Evolutionary conservation across 2,888 invertebrate genomes (phyloP).

Genomic region (Ommatoiulus sabulosus): DNA sequence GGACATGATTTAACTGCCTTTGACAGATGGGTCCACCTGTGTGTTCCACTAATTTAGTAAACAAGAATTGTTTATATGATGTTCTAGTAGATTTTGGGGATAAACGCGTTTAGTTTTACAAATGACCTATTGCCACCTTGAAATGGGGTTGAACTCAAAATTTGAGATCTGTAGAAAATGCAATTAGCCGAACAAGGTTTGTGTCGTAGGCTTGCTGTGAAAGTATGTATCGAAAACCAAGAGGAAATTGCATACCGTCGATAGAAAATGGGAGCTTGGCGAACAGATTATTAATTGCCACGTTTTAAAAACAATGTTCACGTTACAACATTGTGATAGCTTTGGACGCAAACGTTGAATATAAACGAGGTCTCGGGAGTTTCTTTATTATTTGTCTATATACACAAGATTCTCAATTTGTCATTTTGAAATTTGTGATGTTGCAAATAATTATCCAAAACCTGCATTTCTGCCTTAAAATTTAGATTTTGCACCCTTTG

Average conservation of each 20-base stretch:
- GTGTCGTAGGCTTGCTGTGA: background rate
- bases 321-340: too few species aligned
- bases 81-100: background rate
- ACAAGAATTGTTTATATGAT: slow-evolving; percentile 42
- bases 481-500: too few species aligned
- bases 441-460: too few species aligned
- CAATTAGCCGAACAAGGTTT: background rate
- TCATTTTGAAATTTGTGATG: too few species aligned
- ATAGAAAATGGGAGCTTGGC: background rate
- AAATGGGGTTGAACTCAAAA: slow-evolving; percentile 29
- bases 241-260: background rate
- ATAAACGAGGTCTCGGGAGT: too few species aligned
- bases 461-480: too few species aligned
- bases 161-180: background rate
- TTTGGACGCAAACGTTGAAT: too few species aligned
- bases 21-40: slow-evolving; percentile 47
- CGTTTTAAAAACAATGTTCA: too few species aligned
- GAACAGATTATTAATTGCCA: background rate
- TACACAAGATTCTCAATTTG: too few species aligned
- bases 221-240: background rate
- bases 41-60: slow-evolving; percentile 47
- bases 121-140: slow-evolving; percentile 35
- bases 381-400: too few species aligned
- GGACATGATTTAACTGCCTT: background rate
- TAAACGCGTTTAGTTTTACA: slow-evolving; percentile 24